Percentiles rank a stretch among this genome's conserved stretches.
Conservation (phyloP, 92 coral and sea anemone genomes). For the Bergia sp. region DNA sequence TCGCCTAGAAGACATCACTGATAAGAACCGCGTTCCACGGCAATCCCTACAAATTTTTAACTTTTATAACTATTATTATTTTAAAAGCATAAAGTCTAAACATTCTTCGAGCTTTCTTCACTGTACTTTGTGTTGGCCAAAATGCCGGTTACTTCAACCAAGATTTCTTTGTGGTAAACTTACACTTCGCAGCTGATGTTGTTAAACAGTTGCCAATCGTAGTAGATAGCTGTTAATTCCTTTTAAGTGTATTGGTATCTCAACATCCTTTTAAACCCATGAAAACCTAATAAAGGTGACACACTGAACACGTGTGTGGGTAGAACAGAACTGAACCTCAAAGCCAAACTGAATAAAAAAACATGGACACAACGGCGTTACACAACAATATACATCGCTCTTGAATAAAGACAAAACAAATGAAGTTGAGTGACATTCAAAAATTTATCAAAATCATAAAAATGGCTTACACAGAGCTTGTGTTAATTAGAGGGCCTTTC, state of each 20-base stretch:
- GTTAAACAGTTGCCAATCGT: background rate
- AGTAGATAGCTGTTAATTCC: too few relatives aligned
- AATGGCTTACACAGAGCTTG: background rate
- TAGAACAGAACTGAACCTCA: too few relatives aligned
- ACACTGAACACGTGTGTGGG: too few relatives aligned
- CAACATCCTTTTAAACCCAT: background rate
- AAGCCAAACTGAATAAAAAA: background rate
- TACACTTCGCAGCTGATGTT: background rate
- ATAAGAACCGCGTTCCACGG: background rate
- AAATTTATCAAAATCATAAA: background rate
- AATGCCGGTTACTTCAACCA: background rate
- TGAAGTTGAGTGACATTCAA: background rate
- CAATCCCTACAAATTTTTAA: background rate
- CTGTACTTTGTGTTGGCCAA: background rate
- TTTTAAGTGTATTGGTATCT: too few relatives aligned
- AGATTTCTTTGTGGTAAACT: background rate
- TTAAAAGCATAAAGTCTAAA: background rate
- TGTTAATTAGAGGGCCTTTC: background rate
- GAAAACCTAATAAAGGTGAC: too few relatives aligned
- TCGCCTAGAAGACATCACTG: slow-evolving; percentile 12
- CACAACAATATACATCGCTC: too few relatives aligned
- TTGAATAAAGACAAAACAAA: slow-evolving; percentile 6
- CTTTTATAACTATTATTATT: too few relatives aligned
- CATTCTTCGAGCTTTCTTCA: background rate
- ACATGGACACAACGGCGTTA: background rate